Base-by-base conservation (phyloP, 2,888 invertebrate species). In the Horisme vitalbata region DNA sequence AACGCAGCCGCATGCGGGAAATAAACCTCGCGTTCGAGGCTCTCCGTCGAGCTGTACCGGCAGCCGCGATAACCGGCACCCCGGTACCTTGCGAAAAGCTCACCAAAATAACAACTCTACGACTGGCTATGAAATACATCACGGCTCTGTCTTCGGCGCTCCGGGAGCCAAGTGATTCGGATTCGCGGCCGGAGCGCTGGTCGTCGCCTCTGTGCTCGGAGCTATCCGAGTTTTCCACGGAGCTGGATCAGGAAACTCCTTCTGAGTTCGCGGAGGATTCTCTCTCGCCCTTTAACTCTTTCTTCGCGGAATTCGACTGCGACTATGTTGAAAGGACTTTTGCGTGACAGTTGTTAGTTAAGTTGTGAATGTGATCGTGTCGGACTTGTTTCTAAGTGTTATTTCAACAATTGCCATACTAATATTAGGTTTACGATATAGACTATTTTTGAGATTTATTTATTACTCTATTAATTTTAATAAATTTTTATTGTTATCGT, bases 21-120 rank as follows among this genome's bases (percentile, higher is more conserved):
- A 97, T 97, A 62, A 97, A 97, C 83, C 91, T 93, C 49, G 97
- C 97, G 0, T 97, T 97, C 79, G 97, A 97, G 72, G 92, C 93
- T 1, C 88, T 97, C 5, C 91, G 96, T 13, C 91, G 92, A 9
- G 95, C 94, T 13, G 94, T 97, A 7, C 97, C 97, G 4, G 87
- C 88, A 0, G 75, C 91, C 8, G 90, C 90, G 49, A 82, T 86
- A 63, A 90, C 91, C 4, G 91, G 91, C 36, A 72, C 80, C 0
- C 82, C 87, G 0, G 77, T 85, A 1, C 84, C 94, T 26, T 93
- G 93, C 74, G 95, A 96, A 73, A 96, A 96, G 77, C 87, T 96
- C 55, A 97, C 97, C 33, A 97, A 97, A 85, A 97, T 97, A 62
- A 96, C 97, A 3, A 97, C 97, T 0, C 82, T 97, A 32, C 90